These are phyloP conservation scores for Hecatera dysodea DNA, from an alignment of 2,888 invertebrate species.

Conservation along the genomic window DNA sequence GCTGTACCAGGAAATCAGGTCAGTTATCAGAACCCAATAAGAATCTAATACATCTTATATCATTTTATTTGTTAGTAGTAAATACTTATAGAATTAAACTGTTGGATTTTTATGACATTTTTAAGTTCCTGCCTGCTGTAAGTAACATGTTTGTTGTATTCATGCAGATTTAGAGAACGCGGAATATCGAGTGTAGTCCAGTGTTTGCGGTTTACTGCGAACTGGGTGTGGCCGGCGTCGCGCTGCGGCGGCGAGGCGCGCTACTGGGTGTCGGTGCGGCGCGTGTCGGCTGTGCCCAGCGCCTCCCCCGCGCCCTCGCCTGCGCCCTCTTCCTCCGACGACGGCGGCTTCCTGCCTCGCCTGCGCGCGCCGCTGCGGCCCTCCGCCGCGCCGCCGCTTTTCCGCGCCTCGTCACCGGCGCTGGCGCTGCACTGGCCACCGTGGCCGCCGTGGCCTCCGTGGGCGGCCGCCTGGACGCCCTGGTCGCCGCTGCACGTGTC, in stretches of 20 bases:
- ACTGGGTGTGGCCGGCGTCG: constrained; percentile 95
- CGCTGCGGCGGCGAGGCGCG: constrained; percentile 89
- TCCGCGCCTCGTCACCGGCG: constrained; percentile 87
- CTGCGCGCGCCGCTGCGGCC: constrained; percentile 89
- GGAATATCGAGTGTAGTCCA: constrained; percentile 98
- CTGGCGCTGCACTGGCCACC: constrained; percentile 85
- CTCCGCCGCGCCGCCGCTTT: constrained; percentile 91
- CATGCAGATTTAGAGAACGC: constrained; percentile 96
- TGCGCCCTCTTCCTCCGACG: constrained; percentile 93
- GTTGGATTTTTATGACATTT: background rate
- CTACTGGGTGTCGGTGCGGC: constrained; percentile 75
- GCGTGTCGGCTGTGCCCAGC: constrained; percentile 76
- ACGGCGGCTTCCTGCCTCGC: constrained; percentile 95
- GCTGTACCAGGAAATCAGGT: constrained; percentile 86
- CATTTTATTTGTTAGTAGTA: constrained; percentile 6
- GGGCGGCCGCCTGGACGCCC: constrained; percentile 92
- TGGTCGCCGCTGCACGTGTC: constrained; percentile 95
- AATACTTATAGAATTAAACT: background rate
- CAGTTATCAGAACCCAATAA: constrained; percentile 64
- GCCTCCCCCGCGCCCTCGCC: constrained; percentile 79
- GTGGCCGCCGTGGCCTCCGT: constrained; percentile 93
- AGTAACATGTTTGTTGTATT: constrained; percentile 61
- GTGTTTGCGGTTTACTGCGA: constrained; percentile 90
- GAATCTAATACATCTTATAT: background rate
- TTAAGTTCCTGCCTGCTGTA: constrained; percentile 7